Percentiles rank a stretch among this genome's conserved stretches.
phyloP scores from a whole-genome alignment of 2,113 vertebrate genomes.

The Raphicerus campestris region DNA sequence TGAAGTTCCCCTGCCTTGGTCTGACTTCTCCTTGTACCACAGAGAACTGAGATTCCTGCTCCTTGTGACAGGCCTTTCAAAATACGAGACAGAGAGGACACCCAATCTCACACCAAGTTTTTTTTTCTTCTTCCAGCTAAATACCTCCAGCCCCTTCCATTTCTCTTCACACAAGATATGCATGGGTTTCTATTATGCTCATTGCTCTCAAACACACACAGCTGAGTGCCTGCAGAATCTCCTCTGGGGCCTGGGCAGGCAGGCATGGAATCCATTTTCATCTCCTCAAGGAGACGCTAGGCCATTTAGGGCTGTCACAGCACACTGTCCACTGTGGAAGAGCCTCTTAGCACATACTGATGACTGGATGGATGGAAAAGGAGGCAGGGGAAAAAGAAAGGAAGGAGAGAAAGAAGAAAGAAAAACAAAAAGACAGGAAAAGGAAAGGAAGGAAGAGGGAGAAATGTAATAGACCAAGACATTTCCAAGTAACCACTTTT shows the following conservation, averaged over 20 bases:
- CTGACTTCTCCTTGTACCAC: neutral
- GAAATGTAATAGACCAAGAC: neutral
- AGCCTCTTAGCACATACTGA: neutral
- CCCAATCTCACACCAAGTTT: neutral
- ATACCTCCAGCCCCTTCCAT: neutral
- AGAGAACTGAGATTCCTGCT: neutral
- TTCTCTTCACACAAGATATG: neutral
- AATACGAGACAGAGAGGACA: neutral
- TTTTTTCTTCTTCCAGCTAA: neutral
- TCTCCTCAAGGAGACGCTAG: neutral
- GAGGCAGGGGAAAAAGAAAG: neutral
- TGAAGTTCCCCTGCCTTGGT: neutral
- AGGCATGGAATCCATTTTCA: accelerated
- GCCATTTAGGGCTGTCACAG: no score
- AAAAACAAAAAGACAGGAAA: neutral
- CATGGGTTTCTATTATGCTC: neutral
- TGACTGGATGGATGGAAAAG: neutral
- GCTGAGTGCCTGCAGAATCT: neutral
- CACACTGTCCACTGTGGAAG: neutral
- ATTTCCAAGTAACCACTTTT: neutral
- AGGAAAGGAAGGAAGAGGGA: neutral
- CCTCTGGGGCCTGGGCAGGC: no score
- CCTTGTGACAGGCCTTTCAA: neutral
- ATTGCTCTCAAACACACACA: neutral
- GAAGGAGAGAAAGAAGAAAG: neutral